These are phyloP conservation scores for Anguilla japonica DNA, from an alignment of 2,113 vertebrate genomes.

Conservation along the genomic window DNA sequence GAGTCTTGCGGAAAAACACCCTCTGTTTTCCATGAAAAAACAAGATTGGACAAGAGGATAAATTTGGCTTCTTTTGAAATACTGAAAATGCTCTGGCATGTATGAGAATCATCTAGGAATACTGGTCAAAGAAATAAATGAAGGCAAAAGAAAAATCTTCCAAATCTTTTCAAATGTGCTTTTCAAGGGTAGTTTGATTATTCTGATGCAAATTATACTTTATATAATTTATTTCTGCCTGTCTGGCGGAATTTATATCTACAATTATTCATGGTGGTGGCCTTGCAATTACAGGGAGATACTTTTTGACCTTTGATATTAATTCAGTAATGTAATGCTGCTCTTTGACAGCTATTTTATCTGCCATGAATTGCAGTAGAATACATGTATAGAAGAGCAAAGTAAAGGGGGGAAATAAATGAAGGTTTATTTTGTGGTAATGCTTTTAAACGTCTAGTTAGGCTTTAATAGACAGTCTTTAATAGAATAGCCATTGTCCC, in stretches of 20 bases:
- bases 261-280: neutral
- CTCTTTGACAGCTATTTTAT: neutral
- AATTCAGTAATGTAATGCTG: slow-evolving; percentile 15
- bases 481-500: neutral
- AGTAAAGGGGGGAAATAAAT: neutral
- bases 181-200: neutral
- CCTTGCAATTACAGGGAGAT: neutral
- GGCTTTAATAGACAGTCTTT: neutral
- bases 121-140: neutral
- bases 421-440: neutral
- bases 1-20: neutral
- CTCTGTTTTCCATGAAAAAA: neutral
- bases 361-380: neutral
- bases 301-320: neutral
- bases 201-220: neutral
- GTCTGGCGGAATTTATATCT: neutral
- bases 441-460: neutral
- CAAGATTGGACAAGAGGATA: neutral
- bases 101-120: neutral
- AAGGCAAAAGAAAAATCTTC: neutral
- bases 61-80: neutral
- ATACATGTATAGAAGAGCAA: neutral
- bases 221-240: neutral
- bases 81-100: neutral
- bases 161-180: neutral